These are phyloP conservation scores for Pangasius djambal DNA, from an alignment of 2,797 vertebrate genomes.

Conservation along the genomic window DNA sequence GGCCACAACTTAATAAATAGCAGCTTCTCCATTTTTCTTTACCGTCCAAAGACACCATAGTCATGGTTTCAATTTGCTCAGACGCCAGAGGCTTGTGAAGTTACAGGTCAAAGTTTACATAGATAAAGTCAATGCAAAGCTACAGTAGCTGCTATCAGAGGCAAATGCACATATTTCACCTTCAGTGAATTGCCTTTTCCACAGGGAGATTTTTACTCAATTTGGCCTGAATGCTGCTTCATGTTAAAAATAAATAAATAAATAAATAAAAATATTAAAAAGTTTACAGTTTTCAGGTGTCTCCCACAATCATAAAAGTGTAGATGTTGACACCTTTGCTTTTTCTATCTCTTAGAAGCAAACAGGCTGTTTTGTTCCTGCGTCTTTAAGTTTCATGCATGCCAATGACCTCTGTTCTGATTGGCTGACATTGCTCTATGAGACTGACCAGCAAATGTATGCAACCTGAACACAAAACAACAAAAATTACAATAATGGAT, in stretches of 20 bases:
- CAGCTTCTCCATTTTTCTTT: background rate
- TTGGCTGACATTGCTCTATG: background rate
- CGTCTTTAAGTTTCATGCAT: background rate
- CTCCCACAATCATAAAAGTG: background rate
- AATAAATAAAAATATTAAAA: background rate
- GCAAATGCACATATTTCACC: background rate
- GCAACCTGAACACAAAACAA: background rate
- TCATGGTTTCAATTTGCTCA: background rate
- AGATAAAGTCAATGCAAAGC: slow-evolving; percentile 21
- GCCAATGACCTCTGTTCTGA: background rate
- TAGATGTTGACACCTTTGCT: background rate
- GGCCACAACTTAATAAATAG: background rate
- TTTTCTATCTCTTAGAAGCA: background rate
- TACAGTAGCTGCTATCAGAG: background rate
- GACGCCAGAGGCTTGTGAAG: background rate
- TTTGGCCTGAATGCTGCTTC: background rate
- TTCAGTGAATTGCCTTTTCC: background rate
- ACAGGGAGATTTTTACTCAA: no score
- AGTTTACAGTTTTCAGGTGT: background rate
- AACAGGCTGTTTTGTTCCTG: background rate
- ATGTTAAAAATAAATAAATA: background rate
- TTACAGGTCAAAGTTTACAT: slow-evolving; percentile 27
- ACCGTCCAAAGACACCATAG: background rate
- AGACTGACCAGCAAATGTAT: background rate
- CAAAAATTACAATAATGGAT: background rate